Percentiles rank a stretch among this genome's conserved stretches.
Conservation (phyloP, 2,113 vertebrate species). For the Chloroceryle aenea region DNA sequence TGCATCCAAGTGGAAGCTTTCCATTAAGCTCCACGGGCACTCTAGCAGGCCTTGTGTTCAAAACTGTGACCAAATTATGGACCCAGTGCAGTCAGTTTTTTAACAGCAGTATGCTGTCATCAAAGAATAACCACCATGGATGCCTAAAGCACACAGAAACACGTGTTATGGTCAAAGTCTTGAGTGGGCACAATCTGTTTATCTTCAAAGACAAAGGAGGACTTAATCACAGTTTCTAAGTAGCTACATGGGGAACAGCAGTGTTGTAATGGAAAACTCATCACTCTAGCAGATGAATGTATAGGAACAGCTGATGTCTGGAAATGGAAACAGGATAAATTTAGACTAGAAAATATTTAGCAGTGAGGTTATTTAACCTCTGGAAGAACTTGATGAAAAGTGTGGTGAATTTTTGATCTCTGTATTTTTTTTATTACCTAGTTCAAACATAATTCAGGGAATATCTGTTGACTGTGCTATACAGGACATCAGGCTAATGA, state of each 20-base stretch:
- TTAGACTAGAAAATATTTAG: neutral
- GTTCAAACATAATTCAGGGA: neutral
- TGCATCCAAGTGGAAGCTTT: neutral
- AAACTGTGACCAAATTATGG: neutral
- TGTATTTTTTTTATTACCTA: neutral
- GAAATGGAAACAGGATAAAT: neutral
- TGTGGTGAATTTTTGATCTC: neutral
- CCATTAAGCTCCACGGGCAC: neutral
- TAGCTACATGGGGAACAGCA: neutral
- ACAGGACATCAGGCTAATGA: neutral
- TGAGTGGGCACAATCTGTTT: neutral
- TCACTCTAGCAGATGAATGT: neutral
- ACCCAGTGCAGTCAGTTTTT: neutral
- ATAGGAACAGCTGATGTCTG: neutral
- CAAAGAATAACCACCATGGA: neutral
- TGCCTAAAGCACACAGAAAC: neutral
- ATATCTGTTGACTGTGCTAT: neutral
- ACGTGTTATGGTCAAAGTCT: neutral
- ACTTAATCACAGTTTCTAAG: neutral
- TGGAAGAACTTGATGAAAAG: neutral
- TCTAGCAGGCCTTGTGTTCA: neutral
- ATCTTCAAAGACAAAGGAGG: neutral
- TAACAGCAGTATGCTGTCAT: neutral
- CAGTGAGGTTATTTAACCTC: neutral
- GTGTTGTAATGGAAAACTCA: neutral